phyloP scores from a whole-genome alignment of 2,113 vertebrate genomes.

The Haemorhous mexicanus region DNA sequence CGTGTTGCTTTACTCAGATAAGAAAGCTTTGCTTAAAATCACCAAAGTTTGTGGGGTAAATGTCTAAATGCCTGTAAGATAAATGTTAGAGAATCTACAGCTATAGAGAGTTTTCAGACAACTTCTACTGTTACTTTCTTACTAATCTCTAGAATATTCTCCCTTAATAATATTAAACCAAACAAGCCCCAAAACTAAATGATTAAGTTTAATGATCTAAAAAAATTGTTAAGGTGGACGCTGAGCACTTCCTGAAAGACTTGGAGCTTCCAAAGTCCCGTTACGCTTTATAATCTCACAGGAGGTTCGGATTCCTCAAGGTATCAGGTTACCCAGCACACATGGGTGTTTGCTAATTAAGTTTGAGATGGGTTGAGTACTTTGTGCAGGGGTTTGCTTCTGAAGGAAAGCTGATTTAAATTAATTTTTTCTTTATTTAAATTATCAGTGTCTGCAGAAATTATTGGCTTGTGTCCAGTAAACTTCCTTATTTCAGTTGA shows the following conservation, averaged over 20 bases:
- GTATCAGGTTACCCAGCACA: background rate
- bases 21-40: background rate
- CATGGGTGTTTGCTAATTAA: background rate
- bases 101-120: background rate
- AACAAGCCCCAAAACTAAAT: background rate
- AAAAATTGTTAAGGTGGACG: background rate
- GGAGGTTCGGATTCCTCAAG: background rate
- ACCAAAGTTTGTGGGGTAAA: background rate
- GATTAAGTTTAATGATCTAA: background rate
- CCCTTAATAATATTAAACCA: background rate
- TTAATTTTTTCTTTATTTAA: background rate
- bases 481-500: background rate
- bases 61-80: background rate
- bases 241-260: background rate
- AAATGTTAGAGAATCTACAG: background rate
- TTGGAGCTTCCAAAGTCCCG: background rate
- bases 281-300: background rate
- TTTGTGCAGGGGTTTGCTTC: background rate
- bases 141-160: background rate
- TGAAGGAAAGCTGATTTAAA: background rate
- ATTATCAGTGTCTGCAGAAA: background rate
- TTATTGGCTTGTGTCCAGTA: background rate
- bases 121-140: background rate
- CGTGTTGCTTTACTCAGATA: background rate
- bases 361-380: background rate